Percentiles rank a stretch among this genome's conserved stretches.
Evolutionary conservation across 2,888 invertebrate genomes (phyloP).

Genomic region (Amiota minor): DNA sequence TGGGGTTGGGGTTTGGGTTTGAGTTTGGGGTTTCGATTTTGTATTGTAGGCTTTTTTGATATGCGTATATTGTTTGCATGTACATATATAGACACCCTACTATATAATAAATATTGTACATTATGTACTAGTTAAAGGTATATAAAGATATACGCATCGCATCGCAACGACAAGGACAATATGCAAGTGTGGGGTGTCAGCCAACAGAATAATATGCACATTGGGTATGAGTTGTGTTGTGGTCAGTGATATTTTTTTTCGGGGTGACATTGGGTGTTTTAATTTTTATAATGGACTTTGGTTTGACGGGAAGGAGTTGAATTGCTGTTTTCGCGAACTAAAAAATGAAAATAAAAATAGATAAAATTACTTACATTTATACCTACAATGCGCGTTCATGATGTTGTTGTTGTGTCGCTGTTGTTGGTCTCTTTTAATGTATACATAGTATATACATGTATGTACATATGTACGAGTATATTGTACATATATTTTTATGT

Average conservation of each 20-base stretch:
- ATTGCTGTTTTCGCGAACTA: neutral
- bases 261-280: neutral
- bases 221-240: constrained; percentile 26
- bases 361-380: constrained; percentile 22
- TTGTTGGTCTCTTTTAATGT: neutral
- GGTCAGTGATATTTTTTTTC: constrained; percentile 15
- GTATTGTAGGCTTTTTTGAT: constrained; percentile 44
- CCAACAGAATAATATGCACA: constrained; percentile 10
- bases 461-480: neutral
- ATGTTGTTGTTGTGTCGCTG: too few relatives aligned
- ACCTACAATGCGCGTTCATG: neutral
- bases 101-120: neutral
- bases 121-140: constrained; percentile 40
- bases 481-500: neutral
- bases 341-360: constrained; percentile 6
- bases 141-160: constrained; percentile 10
- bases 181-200: neutral
- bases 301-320: neutral
- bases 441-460: neutral
- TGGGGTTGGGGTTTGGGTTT: constrained; percentile 20
- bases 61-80: constrained; percentile 44
- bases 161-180: constrained; percentile 2
- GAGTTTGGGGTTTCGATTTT: constrained; percentile 9
- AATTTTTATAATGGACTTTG: neutral
- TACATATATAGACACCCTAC: neutral